phyloP scores from a whole-genome alignment of 2,888 invertebrate species.

The Ophioninae sp. region DNA sequence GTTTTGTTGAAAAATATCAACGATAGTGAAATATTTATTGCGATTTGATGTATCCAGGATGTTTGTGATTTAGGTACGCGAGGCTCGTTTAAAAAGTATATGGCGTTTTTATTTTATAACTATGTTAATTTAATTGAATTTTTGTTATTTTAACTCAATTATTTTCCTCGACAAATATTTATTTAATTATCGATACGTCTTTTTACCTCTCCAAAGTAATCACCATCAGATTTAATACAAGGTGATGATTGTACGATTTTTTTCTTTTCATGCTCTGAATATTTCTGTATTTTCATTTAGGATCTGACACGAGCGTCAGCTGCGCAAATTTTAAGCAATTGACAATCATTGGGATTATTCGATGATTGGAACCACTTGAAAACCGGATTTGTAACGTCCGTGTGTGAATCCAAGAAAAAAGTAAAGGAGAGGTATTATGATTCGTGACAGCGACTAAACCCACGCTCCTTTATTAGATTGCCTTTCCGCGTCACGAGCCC shows the following conservation, averaged over 20 bases:
- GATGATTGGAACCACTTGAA: background rate
- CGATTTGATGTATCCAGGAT: too few species aligned
- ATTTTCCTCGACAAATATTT: too few species aligned
- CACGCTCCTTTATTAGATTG: slow-evolving; percentile 40
- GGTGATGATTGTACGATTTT: background rate
- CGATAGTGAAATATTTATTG: too few species aligned
- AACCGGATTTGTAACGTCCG: background rate
- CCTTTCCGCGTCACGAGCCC: slow-evolving; percentile 18
- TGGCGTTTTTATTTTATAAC: too few species aligned
- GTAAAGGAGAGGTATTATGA: slow-evolving; percentile 21
- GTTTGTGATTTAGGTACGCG: too few species aligned
- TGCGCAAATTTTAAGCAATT: background rate
- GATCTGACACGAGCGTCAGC: background rate
- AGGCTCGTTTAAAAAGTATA: too few species aligned
- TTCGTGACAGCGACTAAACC: slow-evolving; percentile 25
- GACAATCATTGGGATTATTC: background rate
- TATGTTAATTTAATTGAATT: too few species aligned
- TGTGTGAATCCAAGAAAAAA: slow-evolving; percentile 33
- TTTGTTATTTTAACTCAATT: too few species aligned
- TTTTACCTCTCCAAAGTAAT: too few species aligned
- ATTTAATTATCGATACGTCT: too few species aligned
- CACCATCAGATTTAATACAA: too few species aligned
- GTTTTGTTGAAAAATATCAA: too few species aligned
- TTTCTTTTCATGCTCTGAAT: background rate
- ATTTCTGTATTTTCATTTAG: background rate